Evolutionary conservation across 2,113 vertebrate species (phyloP), one percentile per base, ranked within the genome.

Genomic region (Oriolus oriolus): DNA sequence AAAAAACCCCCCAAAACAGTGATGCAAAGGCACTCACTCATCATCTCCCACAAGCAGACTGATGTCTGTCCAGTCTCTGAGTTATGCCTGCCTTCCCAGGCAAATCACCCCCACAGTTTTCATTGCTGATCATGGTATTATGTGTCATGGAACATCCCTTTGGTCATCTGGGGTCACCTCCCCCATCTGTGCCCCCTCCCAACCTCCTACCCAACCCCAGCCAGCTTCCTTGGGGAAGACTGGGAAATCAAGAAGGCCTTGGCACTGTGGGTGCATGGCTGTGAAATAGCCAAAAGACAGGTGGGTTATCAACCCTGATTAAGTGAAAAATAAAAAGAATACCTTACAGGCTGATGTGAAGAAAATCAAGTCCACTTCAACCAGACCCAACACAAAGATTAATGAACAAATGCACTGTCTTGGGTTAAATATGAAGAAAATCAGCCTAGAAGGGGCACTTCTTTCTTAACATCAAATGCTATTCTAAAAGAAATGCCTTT

Each of bases 371-470:
- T 82, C 44, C 33, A 66, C 16, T 23, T 82, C 52, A 54, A 12
- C 33, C 35, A 82, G 47, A 91, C 12, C 4, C 14, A 70, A 33
- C 20, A 70, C 8, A 63, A 96, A 96, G 93, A 93, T 49, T 81
- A 97, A 96, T 17, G 91, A 90, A 89, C 52, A 95, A 95, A 90
- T 63, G 44, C 63, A 80, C 53, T 88, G 54, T 64, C 56, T 93
- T 78, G 41, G 47, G 52, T 89, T 95, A 93, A 87, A 84, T 49
- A 59, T 5, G 7, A 89, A 75, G 27, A 65, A 91, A 92, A 83
- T 65, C 27, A n/a, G 20, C 35, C 47, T 77, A 59, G 41, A 74
- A 77, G 16, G 18, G 11, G 5, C 10, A 76, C 4, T 75, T 95
- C 33, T 87, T 78, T 71, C 52, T 79, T 31, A 77, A 61, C 11